phyloP scores from a whole-genome alignment of 2,888 invertebrate species.

The Drymonia ruficornis region DNA sequence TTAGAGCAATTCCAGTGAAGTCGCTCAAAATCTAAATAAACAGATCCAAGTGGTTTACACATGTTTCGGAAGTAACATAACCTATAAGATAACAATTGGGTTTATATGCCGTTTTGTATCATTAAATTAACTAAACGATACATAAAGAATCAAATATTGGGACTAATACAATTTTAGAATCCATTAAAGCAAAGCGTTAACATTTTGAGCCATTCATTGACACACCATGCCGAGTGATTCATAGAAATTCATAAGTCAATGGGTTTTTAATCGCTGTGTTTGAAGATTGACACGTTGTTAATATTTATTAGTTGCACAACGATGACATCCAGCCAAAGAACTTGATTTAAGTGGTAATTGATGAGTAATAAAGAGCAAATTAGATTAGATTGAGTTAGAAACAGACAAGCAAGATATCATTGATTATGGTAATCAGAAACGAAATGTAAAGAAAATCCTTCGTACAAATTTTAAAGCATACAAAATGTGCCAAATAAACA shows the following conservation, averaged over 20 bases:
- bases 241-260: constrained; percentile 32
- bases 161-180: background rate
- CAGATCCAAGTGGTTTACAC: too few relatives aligned
- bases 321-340: background rate
- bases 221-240: constrained; percentile 42
- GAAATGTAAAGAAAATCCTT: too few relatives aligned
- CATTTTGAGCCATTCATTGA: constrained; percentile 15
- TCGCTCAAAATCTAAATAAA: too few relatives aligned
- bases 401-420: too few relatives aligned
- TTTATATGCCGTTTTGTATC: too few relatives aligned
- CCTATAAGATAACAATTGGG: too few relatives aligned
- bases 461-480: background rate
- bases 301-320: constrained; percentile 15
- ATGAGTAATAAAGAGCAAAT: too few relatives aligned
- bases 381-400: too few relatives aligned
- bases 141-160: background rate
- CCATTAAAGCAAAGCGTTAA: background rate
- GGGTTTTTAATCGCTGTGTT: constrained; percentile 29
- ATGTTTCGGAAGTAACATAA: too few relatives aligned
- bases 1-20: too few relatives aligned
- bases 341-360: background rate
- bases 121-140: too few relatives aligned
- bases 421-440: too few relatives aligned
- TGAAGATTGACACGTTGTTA: constrained; percentile 28
- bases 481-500: background rate